These are phyloP conservation scores for Aricia agestis DNA, from an alignment of 1,140 invertebrate genomes.

Conservation along the genomic window DNA sequence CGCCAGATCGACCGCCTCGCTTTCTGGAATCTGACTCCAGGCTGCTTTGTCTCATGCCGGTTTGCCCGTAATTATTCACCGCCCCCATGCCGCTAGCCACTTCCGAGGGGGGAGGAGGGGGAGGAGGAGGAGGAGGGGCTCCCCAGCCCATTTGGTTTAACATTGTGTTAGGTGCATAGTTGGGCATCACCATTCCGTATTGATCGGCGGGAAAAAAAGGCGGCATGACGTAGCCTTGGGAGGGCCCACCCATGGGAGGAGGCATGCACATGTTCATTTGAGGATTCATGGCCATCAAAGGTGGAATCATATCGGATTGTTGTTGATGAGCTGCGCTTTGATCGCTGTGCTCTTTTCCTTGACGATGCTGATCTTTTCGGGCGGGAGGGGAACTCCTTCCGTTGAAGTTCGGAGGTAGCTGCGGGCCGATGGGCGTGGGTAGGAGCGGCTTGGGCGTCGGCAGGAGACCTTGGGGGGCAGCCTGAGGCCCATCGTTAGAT, in stretches of 20 bases:
- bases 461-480: conserved; percentile 53
- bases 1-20: conserved; percentile 51
- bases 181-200: conserved; percentile 61
- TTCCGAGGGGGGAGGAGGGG: conserved; percentile 48
- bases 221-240: conserved; percentile 56
- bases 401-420: conserved; percentile 43
- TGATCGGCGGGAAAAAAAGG: conserved; percentile 56
- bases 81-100: conserved; percentile 26
- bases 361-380: conserved; percentile 31
- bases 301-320: conserved; percentile 48
- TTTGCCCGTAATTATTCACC: conserved; percentile 45
- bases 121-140: conserved; percentile 53
- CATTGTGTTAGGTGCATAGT: conserved; percentile 41
- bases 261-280: conserved; percentile 63
- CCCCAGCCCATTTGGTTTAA: conserved; percentile 46
- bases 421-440: conserved; percentile 58
- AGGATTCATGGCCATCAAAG: conserved; percentile 61
- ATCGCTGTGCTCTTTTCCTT: conserved; percentile 29
- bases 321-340: conserved; percentile 30
- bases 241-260: conserved; percentile 42
- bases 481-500: conserved; percentile 48
- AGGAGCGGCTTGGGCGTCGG: conserved; percentile 65
- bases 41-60: conserved; percentile 52
- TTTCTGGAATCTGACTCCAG: conserved; percentile 71
- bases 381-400: conserved; percentile 37